Base-by-base conservation (phyloP, 2,113 vertebrate species). In the Pyrgilauda ruficollis region DNA sequence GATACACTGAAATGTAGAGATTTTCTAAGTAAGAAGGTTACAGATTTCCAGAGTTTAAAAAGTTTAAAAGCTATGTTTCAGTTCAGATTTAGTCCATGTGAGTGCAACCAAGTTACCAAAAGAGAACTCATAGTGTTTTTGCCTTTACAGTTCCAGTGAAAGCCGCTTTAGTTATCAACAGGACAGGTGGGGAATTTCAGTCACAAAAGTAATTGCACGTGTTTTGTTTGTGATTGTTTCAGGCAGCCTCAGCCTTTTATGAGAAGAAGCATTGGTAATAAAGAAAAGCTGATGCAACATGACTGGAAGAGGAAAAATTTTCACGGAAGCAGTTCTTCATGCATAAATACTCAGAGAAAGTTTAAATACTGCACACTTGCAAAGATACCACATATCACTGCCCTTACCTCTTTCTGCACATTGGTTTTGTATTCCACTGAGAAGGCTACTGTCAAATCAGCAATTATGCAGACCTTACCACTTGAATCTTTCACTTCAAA, bases 401-500 rank as follows among this genome's bases (percentile, higher is more conserved):
- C 37, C 56, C 97, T 96, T 96, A 98, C 98, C 98, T 96, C 30
- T 55, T 79, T 52, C 6, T 96, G 96, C 6, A 3, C 81, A 41
- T 0, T 35, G 78, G 33, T 93, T 44, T 64, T 89, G 75, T 99
- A 99, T 23, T 94, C 94, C 93, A 98, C 97, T 69, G 83, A 92
- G 96, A 99, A 98, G 37, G 75, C 66, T 17, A 98, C 98, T 10
- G 98, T 98, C 83, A 99, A 97, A 84, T 98, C 76, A 16, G 99
- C 98, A 53, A 98, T 98, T 73, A 99, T 98, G 82, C 99, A 99
- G 43, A 97, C 97, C 17, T 98, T 97, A 59, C 93, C 96, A 13
- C 96, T 98, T 37, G 84, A 69, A 21, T 98, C 96, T 19, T 64
- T 98, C 94, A 99, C 99, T 81, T 98, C 98, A 35, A 99, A 98